These are phyloP conservation scores for Drosophila formosana DNA, from an alignment of 2,888 invertebrate species.

Conservation along the genomic window DNA sequence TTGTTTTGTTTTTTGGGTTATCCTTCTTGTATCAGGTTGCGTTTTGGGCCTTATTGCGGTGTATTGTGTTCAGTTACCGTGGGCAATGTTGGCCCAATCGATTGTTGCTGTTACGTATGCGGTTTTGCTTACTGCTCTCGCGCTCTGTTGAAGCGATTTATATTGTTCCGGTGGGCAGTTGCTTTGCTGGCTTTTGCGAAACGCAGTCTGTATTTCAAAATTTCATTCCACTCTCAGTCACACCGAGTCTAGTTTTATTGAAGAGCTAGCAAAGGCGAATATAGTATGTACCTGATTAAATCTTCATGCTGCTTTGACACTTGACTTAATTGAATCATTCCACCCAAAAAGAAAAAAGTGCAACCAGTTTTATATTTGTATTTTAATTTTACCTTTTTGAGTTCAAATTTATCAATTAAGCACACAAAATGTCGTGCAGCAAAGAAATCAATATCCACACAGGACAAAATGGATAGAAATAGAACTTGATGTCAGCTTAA, in stretches of 20 bases:
- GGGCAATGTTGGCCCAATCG: constrained; percentile 44
- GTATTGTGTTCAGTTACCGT: constrained; percentile 62
- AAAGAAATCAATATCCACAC: constrained; percentile 41
- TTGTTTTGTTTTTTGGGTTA: constrained; percentile 13
- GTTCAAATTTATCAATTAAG: constrained; percentile 39
- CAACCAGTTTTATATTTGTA: background rate
- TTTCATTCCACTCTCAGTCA: constrained; percentile 22
- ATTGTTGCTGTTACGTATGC: constrained; percentile 57
- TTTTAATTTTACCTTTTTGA: background rate
- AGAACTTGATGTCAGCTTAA: constrained; percentile 51
- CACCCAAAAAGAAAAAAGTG: too few relatives aligned
- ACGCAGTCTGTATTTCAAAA: constrained; percentile 44
- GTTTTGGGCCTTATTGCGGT: constrained; percentile 54
- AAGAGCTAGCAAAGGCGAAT: background rate
- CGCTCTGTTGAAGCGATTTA: constrained; percentile 58
- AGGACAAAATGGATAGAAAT: constrained; percentile 18
- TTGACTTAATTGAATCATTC: background rate
- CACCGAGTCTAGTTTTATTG: constrained; percentile 18
- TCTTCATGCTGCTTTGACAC: background rate
- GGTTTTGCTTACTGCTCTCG: constrained; percentile 59
- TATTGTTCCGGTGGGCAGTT: constrained; percentile 58
- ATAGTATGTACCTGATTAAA: constrained; percentile 16
- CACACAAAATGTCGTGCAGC: constrained; percentile 6
- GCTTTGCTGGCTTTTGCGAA: constrained; percentile 37
- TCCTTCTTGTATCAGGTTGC: constrained; percentile 33